Percentiles rank a stretch among this genome's conserved stretches.
Evolutionary conservation across 2,797 vertebrate species (phyloP).

Genomic region (Triplophysa bombifrons): DNA sequence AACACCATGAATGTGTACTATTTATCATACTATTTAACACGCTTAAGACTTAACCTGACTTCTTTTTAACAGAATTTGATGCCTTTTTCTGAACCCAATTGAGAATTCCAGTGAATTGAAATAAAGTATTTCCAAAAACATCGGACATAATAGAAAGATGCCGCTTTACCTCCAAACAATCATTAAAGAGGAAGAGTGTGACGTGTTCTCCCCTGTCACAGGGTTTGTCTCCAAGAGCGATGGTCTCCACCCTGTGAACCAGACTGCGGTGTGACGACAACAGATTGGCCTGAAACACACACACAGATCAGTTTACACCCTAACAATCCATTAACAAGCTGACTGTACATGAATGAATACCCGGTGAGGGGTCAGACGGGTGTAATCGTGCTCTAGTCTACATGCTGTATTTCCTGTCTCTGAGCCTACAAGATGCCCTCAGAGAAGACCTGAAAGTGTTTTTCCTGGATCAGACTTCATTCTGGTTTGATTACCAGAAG

Average conservation of each 20-base stretch:
- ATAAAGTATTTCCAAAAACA: neutral
- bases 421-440: neutral
- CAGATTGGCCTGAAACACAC: constrained; percentile 85
- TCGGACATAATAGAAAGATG: neutral
- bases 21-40: no score
- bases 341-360: neutral
- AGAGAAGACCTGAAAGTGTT: neutral
- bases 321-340: neutral
- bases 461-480: constrained; percentile 28
- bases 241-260: constrained; percentile 89
- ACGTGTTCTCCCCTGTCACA: constrained; percentile 96
- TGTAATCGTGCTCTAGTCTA: neutral
- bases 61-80: no score
- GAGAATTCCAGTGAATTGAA: no score
- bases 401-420: constrained; percentile 16
- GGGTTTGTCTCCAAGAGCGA: constrained; percentile 90
- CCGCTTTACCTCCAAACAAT: constrained; percentile 91
- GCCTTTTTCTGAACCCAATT: no score
- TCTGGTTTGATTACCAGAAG: constrained; percentile 13
- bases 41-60: no score
- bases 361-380: neutral
- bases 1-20: no score
- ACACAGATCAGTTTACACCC: neutral
- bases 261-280: constrained; percentile 95
- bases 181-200: constrained; percentile 96